These are phyloP conservation scores for Carollia perspicillata DNA, from an alignment of 2,113 vertebrate genomes.

Conservation along the genomic window DNA sequence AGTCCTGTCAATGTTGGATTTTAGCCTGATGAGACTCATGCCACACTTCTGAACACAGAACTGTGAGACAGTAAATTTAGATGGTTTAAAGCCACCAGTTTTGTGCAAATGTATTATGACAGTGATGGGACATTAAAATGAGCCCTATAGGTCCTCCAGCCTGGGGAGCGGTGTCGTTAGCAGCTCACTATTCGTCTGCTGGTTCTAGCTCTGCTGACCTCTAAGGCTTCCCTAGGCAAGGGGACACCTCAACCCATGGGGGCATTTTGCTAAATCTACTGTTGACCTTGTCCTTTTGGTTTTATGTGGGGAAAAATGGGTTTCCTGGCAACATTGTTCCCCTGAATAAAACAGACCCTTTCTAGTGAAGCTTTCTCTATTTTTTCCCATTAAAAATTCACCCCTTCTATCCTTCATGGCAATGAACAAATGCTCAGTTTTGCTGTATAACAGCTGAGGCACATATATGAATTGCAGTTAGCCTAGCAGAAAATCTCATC, in stretches of 20 bases:
- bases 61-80: not conserved
- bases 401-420: not conserved
- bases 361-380: not conserved
- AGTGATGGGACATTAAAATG: not conserved
- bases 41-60: not conserved
- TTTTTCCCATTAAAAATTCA: not conserved
- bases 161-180: not conserved
- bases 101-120: not conserved
- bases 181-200: no score
- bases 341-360: not conserved
- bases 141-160: not conserved
- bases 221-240: not conserved
- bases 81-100: not conserved
- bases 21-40: not conserved
- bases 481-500: not conserved
- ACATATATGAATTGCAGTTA: not conserved
- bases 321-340: not conserved
- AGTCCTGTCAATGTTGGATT: not conserved
- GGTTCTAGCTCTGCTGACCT: no score
- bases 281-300: not conserved
- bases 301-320: not conserved
- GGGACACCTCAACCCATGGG: no score
- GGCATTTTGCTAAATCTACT: not conserved
- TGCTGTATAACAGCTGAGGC: not conserved
- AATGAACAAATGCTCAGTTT: not conserved